Base-by-base conservation (phyloP, 2,113 vertebrate genomes). In the Prietella phreatophila region DNA sequence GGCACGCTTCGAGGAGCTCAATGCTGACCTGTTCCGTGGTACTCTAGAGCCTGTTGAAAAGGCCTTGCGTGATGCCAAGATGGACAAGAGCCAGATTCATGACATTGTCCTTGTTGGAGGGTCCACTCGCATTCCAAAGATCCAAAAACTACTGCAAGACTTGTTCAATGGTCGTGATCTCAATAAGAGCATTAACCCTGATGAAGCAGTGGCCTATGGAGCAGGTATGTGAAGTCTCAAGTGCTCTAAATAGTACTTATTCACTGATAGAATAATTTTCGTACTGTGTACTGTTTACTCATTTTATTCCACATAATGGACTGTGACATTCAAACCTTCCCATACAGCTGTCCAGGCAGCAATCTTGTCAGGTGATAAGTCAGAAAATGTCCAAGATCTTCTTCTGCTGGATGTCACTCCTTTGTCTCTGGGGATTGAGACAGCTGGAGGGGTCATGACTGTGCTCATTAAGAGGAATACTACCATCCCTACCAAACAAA, bases 101-200 rank as follows among this genome's bases (percentile, higher is more conserved):
- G 97, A 97, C 91, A 95, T 98, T 85, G 97, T 98, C 22, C 93
- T 98, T 53, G 97, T 98, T 6, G 97, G 97, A 4, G 97, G 97
- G n/a, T 98, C 97, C 55, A 98, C 97, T 8, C 97, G 97, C 83
- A 98, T 98, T 88, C 97, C 97, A 76, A 98, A 98, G 92, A 97
- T 98, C 85, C 97, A 98, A 92, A 97, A 94, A 88, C 93, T 98
- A 56, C 93, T 98, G 81, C 97, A 98, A 87, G 97, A 97, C 91
- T 96, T 96, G 78, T 98, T 98, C 83, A 97, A 98, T 30, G 97
- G 96, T 1, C 96, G 96, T 4, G 97, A 98, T 3, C 96, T 98
- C 50, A 98, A 98, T 89, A 98, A 98, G 91, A 98, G 97, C 89
- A 98, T 98, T 91, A 98, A 98, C 85, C 97, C 97, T 0, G 97